Percentiles rank a stretch among this genome's conserved stretches.
Evolutionary conservation across 2,888 invertebrate genomes (phyloP).

Genomic region (Ptychoptera contaminata): DNA sequence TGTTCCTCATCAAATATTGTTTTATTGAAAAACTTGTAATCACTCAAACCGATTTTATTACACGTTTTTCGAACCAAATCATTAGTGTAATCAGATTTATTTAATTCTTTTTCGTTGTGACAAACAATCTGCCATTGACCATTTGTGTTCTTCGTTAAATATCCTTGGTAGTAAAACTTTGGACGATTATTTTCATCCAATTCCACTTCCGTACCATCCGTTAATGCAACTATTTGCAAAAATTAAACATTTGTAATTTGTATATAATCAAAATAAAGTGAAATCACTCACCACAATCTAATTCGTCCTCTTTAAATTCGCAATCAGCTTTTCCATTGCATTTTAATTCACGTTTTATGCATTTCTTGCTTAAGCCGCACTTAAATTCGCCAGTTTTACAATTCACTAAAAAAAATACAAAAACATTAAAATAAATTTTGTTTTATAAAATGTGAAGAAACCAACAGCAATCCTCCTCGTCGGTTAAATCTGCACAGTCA

Average conservation of each 20-base stretch:
- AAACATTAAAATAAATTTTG: no score
- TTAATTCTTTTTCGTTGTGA: constrained; percentile 26
- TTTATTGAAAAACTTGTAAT: constrained; percentile 20
- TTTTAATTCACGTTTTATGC: constrained; percentile 40
- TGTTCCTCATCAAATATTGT: constrained; percentile 17
- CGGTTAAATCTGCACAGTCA: constrained; percentile 59
- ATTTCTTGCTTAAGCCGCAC: constrained; percentile 46
- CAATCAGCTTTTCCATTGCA: constrained; percentile 56
- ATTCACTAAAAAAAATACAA: constrained; percentile 38
- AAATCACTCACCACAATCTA: constrained; percentile 60
- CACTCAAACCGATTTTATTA: constrained; percentile 45
- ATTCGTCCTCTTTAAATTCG: constrained; percentile 55
- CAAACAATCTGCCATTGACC: constrained; percentile 53
- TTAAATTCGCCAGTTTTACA: constrained; percentile 43
- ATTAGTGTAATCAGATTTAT: no score
- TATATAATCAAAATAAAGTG: not conserved
- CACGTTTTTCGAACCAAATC: no score
- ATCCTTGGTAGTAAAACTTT: constrained; percentile 40
- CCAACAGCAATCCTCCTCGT: constrained; percentile 59
- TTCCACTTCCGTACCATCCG: constrained; percentile 42
- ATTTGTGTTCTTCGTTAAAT: constrained; percentile 42
- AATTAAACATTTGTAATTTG: constrained; percentile 6
- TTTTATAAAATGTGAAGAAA: not conserved
- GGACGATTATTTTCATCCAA: constrained; percentile 47
- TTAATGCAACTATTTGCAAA: constrained; percentile 56